phyloP scores from a whole-genome alignment of 2,888 invertebrate species.

The Ametastegia equiseti region DNA sequence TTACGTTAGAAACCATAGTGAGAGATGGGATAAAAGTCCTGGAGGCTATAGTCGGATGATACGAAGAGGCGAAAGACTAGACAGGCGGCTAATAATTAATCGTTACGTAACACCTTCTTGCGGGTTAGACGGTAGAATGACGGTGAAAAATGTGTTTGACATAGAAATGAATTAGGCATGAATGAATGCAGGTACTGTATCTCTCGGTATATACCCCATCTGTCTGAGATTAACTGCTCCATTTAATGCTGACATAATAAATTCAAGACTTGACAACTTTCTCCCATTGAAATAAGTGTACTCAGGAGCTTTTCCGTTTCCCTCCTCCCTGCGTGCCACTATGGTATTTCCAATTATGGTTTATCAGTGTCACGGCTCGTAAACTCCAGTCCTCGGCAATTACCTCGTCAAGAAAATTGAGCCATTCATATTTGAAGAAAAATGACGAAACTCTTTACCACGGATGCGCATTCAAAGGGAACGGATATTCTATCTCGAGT shows the following conservation, averaged over 20 bases:
- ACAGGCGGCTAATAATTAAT: conserved; percentile 22
- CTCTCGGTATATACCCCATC: neutral
- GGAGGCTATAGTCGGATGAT: neutral
- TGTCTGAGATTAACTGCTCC: neutral
- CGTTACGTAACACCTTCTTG: conserved; percentile 25
- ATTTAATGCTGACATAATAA: neutral
- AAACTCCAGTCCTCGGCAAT: neutral
- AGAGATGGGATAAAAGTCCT: neutral
- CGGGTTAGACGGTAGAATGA: neutral
- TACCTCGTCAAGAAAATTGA: neutral
- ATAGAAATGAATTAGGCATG: conserved; percentile 20
- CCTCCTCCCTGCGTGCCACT: no score
- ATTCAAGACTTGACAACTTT: neutral
- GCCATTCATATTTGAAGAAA: neutral
- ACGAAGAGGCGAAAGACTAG: neutral
- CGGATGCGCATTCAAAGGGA: no score
- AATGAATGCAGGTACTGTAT: conserved; percentile 6
- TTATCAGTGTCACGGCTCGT: neutral
- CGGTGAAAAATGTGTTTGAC: conserved; percentile 23
- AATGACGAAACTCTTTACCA: no score
- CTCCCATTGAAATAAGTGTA: neutral
- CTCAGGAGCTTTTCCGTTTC: neutral
- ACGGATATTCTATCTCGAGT: no score
- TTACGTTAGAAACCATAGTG: neutral
- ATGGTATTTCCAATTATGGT: neutral